Percentiles rank a stretch among this genome's conserved stretches.
Conservation (phyloP, 2,888 invertebrate species). For the Drosophila eohydei region DNA sequence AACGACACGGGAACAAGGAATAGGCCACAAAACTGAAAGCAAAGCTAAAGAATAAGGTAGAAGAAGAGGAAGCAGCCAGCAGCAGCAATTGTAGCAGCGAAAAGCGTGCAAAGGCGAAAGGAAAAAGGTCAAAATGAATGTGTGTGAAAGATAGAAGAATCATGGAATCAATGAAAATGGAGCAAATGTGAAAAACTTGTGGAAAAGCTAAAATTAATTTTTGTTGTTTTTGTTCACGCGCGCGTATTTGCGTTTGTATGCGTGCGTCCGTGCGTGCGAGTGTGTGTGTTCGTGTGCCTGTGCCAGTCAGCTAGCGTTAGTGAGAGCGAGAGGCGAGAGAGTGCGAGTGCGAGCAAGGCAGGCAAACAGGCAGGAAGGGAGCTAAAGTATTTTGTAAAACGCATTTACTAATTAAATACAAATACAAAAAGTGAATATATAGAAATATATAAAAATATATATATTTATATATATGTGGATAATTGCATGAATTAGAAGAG, state of each 20-base stretch:
- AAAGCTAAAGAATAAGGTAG: conserved; percentile 64
- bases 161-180: conserved; percentile 70
- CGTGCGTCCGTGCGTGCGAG: conserved; percentile 10
- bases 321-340: conserved; percentile 11
- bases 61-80: conserved; percentile 39
- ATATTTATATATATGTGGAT: neutral
- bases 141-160: conserved; percentile 33
- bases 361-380: conserved; percentile 13
- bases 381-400: conserved; percentile 61
- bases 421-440: conserved; percentile 37
- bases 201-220: conserved; percentile 76
- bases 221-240: conserved; percentile 76
- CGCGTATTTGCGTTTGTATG: conserved; percentile 46
- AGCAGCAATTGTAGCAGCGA: conserved; percentile 30
- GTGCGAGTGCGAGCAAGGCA: conserved; percentile 12
- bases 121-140: conserved; percentile 67
- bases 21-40: conserved; percentile 63
- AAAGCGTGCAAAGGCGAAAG: conserved; percentile 60
- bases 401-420: conserved; percentile 67
- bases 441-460: conserved; percentile 4
- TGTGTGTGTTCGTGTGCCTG: conserved; percentile 15
- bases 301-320: conserved; percentile 8
- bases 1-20: conserved; percentile 54
- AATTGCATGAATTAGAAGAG: conserved; percentile 21
- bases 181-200: conserved; percentile 72